Evolutionary conservation across 2,797 vertebrate species (phyloP), one percentile per base, ranked within the genome.

Genomic region (Podargus strigoides): DNA sequence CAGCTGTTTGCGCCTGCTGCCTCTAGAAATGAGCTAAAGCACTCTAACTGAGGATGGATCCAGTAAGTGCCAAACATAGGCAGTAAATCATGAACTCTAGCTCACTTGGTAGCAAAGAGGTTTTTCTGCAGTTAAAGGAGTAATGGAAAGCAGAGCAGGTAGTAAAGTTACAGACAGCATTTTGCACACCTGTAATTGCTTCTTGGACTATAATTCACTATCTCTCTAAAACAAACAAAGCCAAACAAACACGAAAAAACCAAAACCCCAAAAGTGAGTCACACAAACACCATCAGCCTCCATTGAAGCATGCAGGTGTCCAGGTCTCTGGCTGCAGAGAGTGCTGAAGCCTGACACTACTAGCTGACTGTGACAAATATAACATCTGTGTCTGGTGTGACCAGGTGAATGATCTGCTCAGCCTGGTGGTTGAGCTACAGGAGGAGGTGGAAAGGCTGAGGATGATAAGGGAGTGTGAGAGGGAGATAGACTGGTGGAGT

Each of bases 201-300:
- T 76, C 32, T 75, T 79, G 30, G 39, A 49, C 6, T 76, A 6
- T 44, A 81, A 24, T 36, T 70, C 28, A 80, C 4, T 4, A 24
- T 30, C 13, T 74, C 6, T 37, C 21, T 73, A 9, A 34, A 69
- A 27, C 70, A 22, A 60, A 28, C 12, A 44, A 44, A 64, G 24
- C 15, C 26, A 34, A 34, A 26, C 2, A 7, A 53, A 20, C 24
- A 32, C 3, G 2, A 50, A 44, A 27, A 6, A 18, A 3, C 0
- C 3, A 22, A 52, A 20, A 1, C 4, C 9, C 6, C 10, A 3
- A 23, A 37, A 60, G 11, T 1, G 4, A 42, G 10, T 17, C 4
- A 52, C 24, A 36, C n/a, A n/a, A n/a, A n/a, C n/a, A n/a, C n/a
- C n/a, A n/a, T n/a, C n/a, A n/a, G n/a, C n/a, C n/a, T n/a, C n/a